Evolutionary conservation across 2,113 vertebrate genomes (phyloP).

Genomic region (Promerops cafer): DNA sequence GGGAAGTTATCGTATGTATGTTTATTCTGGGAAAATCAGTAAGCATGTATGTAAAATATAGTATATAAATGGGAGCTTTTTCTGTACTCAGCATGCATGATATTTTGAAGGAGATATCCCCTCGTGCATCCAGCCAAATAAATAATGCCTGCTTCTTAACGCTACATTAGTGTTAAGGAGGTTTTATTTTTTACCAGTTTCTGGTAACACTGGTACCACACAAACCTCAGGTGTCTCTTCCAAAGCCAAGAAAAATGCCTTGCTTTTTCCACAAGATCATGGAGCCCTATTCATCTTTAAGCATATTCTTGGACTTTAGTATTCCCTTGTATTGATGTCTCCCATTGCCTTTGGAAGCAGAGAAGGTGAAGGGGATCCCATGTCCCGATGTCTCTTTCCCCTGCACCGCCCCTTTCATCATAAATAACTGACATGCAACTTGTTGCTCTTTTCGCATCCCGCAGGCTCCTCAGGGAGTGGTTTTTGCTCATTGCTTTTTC

Average conservation of each 20-base stretch:
- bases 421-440: conserved; percentile 79
- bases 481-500: conserved; percentile 57
- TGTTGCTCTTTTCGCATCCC: conserved; percentile 57
- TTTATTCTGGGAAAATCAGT: not conserved
- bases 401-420: conserved; percentile 46
- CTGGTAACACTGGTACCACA: not conserved
- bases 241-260: not conserved
- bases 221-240: not conserved
- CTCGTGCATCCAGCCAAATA: not conserved
- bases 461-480: conserved; percentile 63
- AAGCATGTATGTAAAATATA: not conserved
- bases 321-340: not conserved
- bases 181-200: not conserved
- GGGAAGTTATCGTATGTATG: not conserved
- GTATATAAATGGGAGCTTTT: not conserved
- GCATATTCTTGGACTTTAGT: not conserved
- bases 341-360: not conserved
- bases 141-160: not conserved
- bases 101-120: not conserved
- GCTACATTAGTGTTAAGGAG: not conserved
- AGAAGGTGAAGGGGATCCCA: not conserved
- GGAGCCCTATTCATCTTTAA: not conserved
- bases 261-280: not conserved
- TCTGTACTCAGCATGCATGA: not conserved
- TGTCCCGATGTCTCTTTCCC: not conserved